Evolutionary conservation across 2,888 invertebrate species (phyloP), one percentile per base, ranked within the genome.

Genomic region (Chrysina gloriosa): DNA sequence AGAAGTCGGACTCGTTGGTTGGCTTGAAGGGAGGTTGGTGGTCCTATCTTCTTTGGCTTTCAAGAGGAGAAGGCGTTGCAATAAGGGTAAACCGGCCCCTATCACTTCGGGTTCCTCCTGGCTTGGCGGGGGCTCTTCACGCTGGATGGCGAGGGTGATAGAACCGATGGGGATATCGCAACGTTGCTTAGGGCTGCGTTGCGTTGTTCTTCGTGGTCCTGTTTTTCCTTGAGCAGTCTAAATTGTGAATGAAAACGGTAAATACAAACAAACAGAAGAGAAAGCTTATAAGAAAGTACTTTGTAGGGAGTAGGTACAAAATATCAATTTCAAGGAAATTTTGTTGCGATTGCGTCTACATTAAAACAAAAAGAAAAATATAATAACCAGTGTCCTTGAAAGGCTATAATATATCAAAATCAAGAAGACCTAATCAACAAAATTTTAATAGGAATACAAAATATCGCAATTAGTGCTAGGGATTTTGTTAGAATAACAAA

Each of bases 221-320:
- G 94, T 82, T 94, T 94, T 80, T 95, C 94, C 81, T 94, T 94
- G 0, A 95, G 86, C 45, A 95, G 84, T 77, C 93, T 79, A 58
- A 36, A 74, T 6, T 34, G 3, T 34, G 34, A 6, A 34, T 0
- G 34, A 2, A 39, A 14, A 14, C 2, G 39, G 11, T 39, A 2
- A 3, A 39, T 14, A 14, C 2, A 9, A 9, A 39, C 14, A 11
- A 2, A 2, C 14, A 2, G 5, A 5, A 11, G 39, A n/a, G n/a
- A n/a, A n/a, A n/a, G n/a, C n/a, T n/a, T n/a, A n/a, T n/a, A n/a
- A n/a, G n/a, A n/a, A n/a, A n/a, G n/a, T n/a, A n/a, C n/a, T n/a
- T n/a, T n/a, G n/a, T n/a, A n/a, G n/a, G n/a, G n/a, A n/a, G n/a
- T n/a, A n/a, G n/a, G n/a, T n/a, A n/a, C n/a, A n/a, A n/a, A n/a